Base-by-base conservation (phyloP, 2,113 vertebrate genomes). In the Callithrix jacchus region DNA sequence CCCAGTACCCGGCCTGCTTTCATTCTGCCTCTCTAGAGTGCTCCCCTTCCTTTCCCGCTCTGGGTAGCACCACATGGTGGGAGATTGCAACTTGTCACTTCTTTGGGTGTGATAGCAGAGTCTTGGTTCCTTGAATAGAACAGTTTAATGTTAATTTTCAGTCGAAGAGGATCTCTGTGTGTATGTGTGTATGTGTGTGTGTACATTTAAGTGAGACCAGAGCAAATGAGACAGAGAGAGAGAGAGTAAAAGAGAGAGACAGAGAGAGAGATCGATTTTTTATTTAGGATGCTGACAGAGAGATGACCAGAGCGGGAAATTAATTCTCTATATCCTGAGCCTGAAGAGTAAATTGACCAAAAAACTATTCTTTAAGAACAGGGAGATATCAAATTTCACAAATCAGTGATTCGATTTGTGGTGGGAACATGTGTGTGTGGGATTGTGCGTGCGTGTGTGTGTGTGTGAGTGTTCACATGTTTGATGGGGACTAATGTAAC, bases 61-160 rank as follows among this genome's bases (percentile, higher is more conserved):
- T 95, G 91, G 68, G 66, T 87, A 81, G 97, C 95, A 47, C 95
- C 82, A 13, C 56, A 96, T 97, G 52, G 97, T 76, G 74, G 97
- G 97, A 98, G 98, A 97, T 98, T 93, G 54, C 97, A 98, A 89
- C 93, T 98, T 98, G 97, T 97, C 98, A 98, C 97, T 97, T 97
- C 97, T 97, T 77, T 54, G 97, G 93, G 98, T 76, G 82, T 97
- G 97, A 98, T 93, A 42, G 91, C 97, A 98, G 92, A 98, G 96
- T 96, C 18, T 54, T 97, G 96, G 82, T 97, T 95, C 96, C 10
- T 27, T 95, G 98, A 98, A 98, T 97, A 98, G 98, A 97, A 98
- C 97, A 91, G 97, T 98, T 98, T 97, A 93, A 97, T 98, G 97
- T 98, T 98, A 97, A 98, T 98, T 98, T 97, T 97, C 88, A 97